Conservation (phyloP, 2,797 vertebrate genomes). For the Channallabes apus region DNA sequence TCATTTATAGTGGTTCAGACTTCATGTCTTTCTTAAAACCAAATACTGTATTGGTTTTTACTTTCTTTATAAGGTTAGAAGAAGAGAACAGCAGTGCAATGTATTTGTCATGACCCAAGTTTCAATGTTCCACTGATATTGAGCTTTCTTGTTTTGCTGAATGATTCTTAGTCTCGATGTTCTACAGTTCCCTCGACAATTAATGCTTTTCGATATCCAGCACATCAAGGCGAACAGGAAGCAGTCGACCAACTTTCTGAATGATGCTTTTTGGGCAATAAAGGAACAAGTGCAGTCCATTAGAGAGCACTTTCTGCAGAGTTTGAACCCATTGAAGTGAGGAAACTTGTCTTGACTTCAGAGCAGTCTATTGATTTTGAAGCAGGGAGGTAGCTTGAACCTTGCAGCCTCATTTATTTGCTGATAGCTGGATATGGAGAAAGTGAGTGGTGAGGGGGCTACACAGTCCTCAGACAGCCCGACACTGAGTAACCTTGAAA, state of each 20-base stretch:
- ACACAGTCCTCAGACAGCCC: slow-evolving; percentile 37
- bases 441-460: slow-evolving; percentile 21
- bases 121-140: background rate
- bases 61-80: background rate
- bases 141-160: background rate
- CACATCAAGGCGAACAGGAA: background rate
- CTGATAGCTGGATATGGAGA: slow-evolving; percentile 42
- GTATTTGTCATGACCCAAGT: background rate
- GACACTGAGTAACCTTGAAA: slow-evolving; percentile 37
- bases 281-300: slow-evolving; percentile 40
- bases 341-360: slow-evolving; percentile 61
- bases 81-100: background rate
- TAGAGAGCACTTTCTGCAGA: slow-evolving; percentile 38
- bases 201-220: background rate
- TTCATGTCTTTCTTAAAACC: background rate
- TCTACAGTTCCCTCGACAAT: slow-evolving; percentile 7
- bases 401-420: slow-evolving; percentile 47
- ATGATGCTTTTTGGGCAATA: slow-evolving; percentile 21
- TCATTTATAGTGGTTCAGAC: background rate
- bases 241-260: slow-evolving; percentile 17
- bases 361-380: slow-evolving; percentile 67
- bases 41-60: slow-evolving; percentile 11
- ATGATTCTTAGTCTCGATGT: slow-evolving; percentile 1
- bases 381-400: slow-evolving; percentile 53
- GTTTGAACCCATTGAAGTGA: slow-evolving; percentile 53